phyloP scores from a whole-genome alignment of 2,888 invertebrate genomes.

The Ophion ventricosus region DNA sequence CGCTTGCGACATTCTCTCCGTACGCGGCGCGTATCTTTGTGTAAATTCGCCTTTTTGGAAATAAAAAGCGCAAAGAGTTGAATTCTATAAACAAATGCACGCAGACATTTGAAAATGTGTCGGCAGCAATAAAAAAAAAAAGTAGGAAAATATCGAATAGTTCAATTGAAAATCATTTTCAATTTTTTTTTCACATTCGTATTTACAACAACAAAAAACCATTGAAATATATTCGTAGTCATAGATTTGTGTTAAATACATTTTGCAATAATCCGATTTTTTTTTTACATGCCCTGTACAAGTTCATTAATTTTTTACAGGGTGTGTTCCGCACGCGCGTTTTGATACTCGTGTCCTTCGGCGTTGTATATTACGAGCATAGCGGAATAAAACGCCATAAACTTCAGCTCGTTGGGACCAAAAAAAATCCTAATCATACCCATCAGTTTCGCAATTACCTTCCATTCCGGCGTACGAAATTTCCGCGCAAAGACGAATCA shows the following conservation, averaged over 20 bases:
- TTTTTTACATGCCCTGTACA: background rate
- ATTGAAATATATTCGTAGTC: too few species aligned
- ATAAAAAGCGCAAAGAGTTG: too few species aligned
- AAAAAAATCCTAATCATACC: background rate
- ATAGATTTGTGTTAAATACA: background rate
- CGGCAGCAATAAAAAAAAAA: too few species aligned
- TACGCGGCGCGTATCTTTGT: too few species aligned
- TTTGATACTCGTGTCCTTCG: background rate
- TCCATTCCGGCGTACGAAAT: slow-evolving; percentile 49
- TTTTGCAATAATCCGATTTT: background rate
- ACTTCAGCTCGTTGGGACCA: slow-evolving; percentile 10
- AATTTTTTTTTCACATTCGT: too few species aligned
- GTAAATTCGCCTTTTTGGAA: too few species aligned
- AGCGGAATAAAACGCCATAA: slow-evolving; percentile 4
- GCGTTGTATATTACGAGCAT: background rate
- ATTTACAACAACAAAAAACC: too few species aligned
- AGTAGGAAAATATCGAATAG: too few species aligned
- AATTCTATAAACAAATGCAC: background rate
- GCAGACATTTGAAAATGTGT: too few species aligned
- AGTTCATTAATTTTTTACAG: background rate
- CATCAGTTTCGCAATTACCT: slow-evolving; percentile 44
- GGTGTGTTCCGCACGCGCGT: slow-evolving; percentile 12
- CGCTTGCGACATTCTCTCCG: too few species aligned
- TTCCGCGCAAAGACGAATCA: slow-evolving; percentile 30
- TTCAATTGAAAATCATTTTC: too few species aligned